phyloP scores from a whole-genome alignment of 2,888 invertebrate genomes.

The Panzeria rudis region DNA sequence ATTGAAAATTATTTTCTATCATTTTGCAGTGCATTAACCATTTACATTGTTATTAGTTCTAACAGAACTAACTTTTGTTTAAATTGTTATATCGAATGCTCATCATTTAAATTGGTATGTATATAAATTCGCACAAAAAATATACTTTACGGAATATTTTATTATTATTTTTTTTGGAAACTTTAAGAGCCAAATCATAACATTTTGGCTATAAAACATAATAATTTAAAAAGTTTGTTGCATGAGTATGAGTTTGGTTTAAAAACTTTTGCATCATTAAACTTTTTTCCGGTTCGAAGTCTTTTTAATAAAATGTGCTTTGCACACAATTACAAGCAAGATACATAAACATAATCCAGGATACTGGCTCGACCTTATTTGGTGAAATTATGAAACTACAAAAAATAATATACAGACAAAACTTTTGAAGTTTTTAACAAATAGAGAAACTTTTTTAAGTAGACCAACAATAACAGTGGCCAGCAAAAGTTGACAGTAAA shows the following conservation, averaged over 20 bases:
- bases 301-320: slow-evolving; percentile 78
- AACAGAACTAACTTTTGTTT: not conserved
- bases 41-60: not conserved
- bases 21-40: not conserved
- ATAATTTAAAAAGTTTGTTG: slow-evolving; percentile 61
- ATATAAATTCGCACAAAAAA: slow-evolving; percentile 33
- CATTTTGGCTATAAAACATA: slow-evolving; percentile 64
- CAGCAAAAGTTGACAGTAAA: slow-evolving; percentile 1
- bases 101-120: slow-evolving; percentile 15
- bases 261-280: slow-evolving; percentile 77
- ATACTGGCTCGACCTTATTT: slow-evolving; percentile 55
- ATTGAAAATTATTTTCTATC: not conserved
- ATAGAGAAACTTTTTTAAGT: slow-evolving; percentile 45
- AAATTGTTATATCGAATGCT: slow-evolving; percentile 4
- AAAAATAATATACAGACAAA: slow-evolving; percentile 69
- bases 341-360: slow-evolving; percentile 36
- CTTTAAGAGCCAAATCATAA: slow-evolving; percentile 57
- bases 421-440: slow-evolving; percentile 58
- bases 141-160: slow-evolving; percentile 21
- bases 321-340: slow-evolving; percentile 38
- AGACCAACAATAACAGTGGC: slow-evolving; percentile 18
- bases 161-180: slow-evolving; percentile 11
- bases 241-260: slow-evolving; percentile 33
- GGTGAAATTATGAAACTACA: slow-evolving; percentile 53
- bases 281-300: slow-evolving; percentile 74